Percentiles rank a stretch among this genome's conserved stretches.
Conservation (phyloP, 2,888 invertebrate species). For the Acanthoscelides obtectus region DNA sequence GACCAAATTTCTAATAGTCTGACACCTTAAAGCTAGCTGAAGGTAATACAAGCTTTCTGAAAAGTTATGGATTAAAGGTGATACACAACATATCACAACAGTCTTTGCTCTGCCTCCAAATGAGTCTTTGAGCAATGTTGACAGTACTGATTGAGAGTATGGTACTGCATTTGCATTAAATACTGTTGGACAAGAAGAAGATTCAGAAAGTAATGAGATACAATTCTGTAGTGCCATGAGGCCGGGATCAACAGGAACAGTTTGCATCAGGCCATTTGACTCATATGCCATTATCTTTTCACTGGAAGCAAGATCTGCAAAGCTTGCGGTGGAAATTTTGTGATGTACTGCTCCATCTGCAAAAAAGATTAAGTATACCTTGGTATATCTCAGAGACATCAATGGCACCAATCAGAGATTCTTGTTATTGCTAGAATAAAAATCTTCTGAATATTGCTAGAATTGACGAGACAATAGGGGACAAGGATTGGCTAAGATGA, state of each 20-base stretch:
- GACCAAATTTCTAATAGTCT: conserved; percentile 66
- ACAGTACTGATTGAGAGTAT: conserved; percentile 64
- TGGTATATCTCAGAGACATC: no score
- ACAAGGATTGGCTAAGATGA: no score
- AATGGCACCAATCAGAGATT: no score
- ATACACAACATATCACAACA: conserved; percentile 67
- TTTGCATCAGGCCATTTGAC: conserved; percentile 46
- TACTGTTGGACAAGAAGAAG: conserved; percentile 24
- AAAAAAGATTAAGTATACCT: no score
- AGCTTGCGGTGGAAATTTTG: conserved; percentile 68
- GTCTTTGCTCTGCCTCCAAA: conserved; percentile 74
- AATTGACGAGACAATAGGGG: no score
- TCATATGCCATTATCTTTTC: conserved; percentile 50
- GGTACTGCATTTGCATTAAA: conserved; percentile 37
- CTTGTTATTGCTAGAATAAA: no score
- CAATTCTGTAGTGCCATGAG: conserved; percentile 64
- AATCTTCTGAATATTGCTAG: no score
- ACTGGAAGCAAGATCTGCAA: conserved; percentile 57
- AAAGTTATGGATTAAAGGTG: conserved; percentile 62
- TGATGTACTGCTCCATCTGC: conserved; percentile 65
- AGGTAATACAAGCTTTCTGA: conserved; percentile 66
- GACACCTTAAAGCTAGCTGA: conserved; percentile 62
- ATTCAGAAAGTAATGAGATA: conserved; percentile 55
- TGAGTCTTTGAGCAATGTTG: conserved; percentile 66
- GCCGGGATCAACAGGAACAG: conserved; percentile 57